These are phyloP conservation scores for Drosophila dunni DNA, from an alignment of 1,140 invertebrate species.

Conservation along the genomic window DNA sequence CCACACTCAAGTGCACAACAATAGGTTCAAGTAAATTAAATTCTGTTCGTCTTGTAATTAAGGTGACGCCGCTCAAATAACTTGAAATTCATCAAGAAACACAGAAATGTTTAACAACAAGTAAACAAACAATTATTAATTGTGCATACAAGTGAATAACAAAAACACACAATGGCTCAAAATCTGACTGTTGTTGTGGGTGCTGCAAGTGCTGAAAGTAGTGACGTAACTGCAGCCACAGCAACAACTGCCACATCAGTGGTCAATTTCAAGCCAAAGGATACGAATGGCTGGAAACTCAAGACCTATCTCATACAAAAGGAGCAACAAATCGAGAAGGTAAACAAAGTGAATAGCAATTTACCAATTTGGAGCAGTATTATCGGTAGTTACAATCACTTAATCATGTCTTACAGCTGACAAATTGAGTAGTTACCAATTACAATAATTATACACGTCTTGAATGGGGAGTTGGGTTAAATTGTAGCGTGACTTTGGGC, in stretches of 20 bases:
- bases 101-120: constrained; percentile 6
- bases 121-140: constrained; percentile 25
- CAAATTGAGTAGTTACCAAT: too few species aligned
- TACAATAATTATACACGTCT: too few species aligned
- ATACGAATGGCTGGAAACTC: constrained; percentile 78
- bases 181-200: constrained; percentile 60
- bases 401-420: too few species aligned
- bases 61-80: constrained; percentile 55
- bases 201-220: constrained; percentile 21
- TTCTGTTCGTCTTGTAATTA: constrained; percentile 73
- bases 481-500: too few species aligned
- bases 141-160: constrained; percentile 33
- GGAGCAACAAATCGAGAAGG: constrained; percentile 77
- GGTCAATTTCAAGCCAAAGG: constrained; percentile 71
- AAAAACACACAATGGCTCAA: constrained; percentile 58
- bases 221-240: constrained; percentile 21
- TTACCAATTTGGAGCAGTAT: neutral
- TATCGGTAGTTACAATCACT: too few species aligned
- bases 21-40: constrained; percentile 74
- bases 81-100: constrained; percentile 31
- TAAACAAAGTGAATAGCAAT: constrained; percentile 26
- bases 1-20: constrained; percentile 71
- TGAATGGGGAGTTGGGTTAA: too few species aligned
- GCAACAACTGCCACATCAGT: constrained; percentile 20
- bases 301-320: constrained; percentile 81